A percentile compares a stretch with the other conserved stretches of the same genome.
Evolutionary conservation across 1,140 invertebrate species (phyloP).

Genomic region (Tetramorium alpestre): DNA sequence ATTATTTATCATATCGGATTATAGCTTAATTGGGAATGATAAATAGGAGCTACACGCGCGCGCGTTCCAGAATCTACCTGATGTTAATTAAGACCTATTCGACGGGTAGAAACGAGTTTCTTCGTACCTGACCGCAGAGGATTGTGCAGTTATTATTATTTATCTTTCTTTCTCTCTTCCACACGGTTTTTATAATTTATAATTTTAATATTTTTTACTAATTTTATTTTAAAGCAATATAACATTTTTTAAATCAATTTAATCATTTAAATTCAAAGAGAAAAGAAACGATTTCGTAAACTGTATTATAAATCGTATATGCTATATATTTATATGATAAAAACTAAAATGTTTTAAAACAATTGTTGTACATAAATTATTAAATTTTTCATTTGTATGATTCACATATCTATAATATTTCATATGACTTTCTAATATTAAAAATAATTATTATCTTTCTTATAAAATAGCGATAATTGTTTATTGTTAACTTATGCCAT

Average conservation of each 20-base stretch:
- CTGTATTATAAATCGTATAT: background rate
- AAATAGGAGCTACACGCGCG: constrained; percentile 46
- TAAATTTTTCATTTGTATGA: background rate
- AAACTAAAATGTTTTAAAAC: background rate
- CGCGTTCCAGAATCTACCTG: constrained; percentile 52
- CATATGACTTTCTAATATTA: background rate
- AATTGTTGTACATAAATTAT: background rate
- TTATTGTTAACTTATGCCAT: background rate
- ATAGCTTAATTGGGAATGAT: constrained; percentile 69
- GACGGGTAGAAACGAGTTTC: constrained; percentile 38
- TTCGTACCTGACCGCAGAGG: constrained; percentile 14
- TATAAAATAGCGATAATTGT: background rate
- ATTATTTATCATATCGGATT: constrained; percentile 59
- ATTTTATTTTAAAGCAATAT: background rate
- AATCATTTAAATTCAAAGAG: background rate
- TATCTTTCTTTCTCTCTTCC: background rate
- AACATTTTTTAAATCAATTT: background rate
- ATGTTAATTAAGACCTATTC: constrained; percentile 72
- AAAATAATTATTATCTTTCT: background rate
- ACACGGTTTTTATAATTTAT: background rate
- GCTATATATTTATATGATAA: background rate
- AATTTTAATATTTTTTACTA: constrained; percentile 1
- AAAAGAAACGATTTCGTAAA: background rate
- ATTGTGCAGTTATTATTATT: constrained; percentile 44
- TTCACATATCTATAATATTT: background rate